Conservation (phyloP, 1,140 invertebrate genomes). For the Whitmania pigra region DNA sequence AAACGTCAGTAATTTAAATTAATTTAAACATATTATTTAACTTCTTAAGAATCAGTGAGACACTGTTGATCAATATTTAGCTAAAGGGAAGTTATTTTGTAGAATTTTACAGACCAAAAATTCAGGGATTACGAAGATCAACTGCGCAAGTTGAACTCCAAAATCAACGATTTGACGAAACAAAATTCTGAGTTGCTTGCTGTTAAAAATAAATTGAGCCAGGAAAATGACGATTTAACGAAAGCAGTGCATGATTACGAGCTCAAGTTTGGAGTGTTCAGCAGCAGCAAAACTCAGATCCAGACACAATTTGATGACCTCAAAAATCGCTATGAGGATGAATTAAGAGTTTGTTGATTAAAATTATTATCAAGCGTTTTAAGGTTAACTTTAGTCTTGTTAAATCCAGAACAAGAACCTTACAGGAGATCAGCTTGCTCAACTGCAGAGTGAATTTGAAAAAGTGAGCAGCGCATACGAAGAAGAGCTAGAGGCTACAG, state of each 20-base stretch:
- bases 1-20: neutral
- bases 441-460: slow-evolving; percentile 41
- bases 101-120: slow-evolving; percentile 37
- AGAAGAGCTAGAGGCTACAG: slow-evolving; percentile 39
- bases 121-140: slow-evolving; percentile 36
- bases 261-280: slow-evolving; percentile 35
- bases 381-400: neutral
- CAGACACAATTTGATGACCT: slow-evolving; percentile 37
- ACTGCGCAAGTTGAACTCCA: slow-evolving; percentile 33
- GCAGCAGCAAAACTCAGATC: slow-evolving; percentile 36
- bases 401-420: neutral
- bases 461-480: slow-evolving; percentile 38
- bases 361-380: neutral
- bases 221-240: slow-evolving; percentile 43
- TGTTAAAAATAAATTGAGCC: slow-evolving; percentile 36
- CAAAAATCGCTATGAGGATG: slow-evolving; percentile 39
- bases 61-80: neutral
- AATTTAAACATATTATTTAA: neutral
- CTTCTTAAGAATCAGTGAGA: neutral
- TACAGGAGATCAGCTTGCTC: slow-evolving; percentile 28
- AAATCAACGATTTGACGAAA: slow-evolving; percentile 39
- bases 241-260: slow-evolving; percentile 40
- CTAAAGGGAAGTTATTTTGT: slow-evolving; percentile 10
- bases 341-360: slow-evolving; percentile 25
- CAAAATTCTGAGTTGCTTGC: slow-evolving; percentile 37